Evolutionary conservation across 1,140 invertebrate species (phyloP).

Genomic region (Proales similis): DNA sequence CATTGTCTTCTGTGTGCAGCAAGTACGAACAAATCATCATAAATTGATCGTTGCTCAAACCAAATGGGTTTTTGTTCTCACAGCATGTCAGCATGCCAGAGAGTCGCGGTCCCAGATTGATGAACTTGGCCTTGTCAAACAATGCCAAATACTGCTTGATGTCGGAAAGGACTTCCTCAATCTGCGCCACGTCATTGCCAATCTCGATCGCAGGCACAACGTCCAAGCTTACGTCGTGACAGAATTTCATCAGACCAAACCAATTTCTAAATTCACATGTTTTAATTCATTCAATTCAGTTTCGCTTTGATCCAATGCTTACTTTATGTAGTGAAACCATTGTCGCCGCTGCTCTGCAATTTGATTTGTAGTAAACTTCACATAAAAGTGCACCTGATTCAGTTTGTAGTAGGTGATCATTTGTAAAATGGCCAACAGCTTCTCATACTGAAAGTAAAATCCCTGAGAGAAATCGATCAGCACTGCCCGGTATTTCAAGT

Average conservation of each 20-base stretch:
- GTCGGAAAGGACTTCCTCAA: slow-evolving; percentile 1
- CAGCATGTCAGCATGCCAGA: slow-evolving; percentile 24
- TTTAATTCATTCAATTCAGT: not conserved
- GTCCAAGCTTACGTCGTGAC: slow-evolving; percentile 32
- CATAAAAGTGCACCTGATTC: slow-evolving; percentile 36
- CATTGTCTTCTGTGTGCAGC: slow-evolving; percentile 23
- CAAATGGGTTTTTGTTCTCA: slow-evolving; percentile 33
- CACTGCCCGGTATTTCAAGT: slow-evolving; percentile 21
- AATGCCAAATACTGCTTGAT: slow-evolving; percentile 32
- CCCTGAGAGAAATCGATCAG: slow-evolving; percentile 33
- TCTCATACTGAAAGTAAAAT: slow-evolving; percentile 37
- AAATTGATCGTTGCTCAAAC: slow-evolving; percentile 3
- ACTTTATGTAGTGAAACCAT: slow-evolving; percentile 37
- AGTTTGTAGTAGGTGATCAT: slow-evolving; percentile 36
- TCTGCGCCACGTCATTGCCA: slow-evolving; percentile 14
- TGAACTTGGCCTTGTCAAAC: slow-evolving; percentile 21
- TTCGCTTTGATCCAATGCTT: not conserved
- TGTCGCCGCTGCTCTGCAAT: not conserved
- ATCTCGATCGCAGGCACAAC: slow-evolving; percentile 30
- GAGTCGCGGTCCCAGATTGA: slow-evolving; percentile 19
- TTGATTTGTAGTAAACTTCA: slow-evolving; percentile 29
- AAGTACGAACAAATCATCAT: slow-evolving; percentile 37
- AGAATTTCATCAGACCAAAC: slow-evolving; percentile 38
- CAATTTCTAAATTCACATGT: slow-evolving; percentile 13
- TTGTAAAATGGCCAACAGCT: slow-evolving; percentile 21